phyloP scores from a whole-genome alignment of 2,797 vertebrate genomes.

The Chloroceryle inda region DNA sequence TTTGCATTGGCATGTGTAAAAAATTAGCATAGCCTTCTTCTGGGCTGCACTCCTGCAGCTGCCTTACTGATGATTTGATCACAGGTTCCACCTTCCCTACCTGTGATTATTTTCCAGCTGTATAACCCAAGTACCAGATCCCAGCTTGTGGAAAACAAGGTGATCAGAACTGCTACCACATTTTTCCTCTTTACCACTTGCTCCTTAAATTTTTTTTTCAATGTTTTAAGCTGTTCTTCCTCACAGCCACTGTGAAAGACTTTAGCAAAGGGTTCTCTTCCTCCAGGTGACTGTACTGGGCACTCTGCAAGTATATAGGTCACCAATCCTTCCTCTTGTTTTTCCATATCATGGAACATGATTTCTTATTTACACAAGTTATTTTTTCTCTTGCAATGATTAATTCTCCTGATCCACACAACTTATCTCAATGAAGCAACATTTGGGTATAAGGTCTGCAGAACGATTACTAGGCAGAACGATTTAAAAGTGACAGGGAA shows the following conservation, averaged over 20 bases:
- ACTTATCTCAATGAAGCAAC: not conserved
- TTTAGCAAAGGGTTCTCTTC: not conserved
- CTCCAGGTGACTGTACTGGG: not conserved
- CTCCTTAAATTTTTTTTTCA: not conserved
- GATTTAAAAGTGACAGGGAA: not conserved
- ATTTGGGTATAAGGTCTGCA: not conserved
- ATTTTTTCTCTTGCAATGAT: not conserved
- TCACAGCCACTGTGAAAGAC: not conserved
- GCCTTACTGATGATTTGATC: not conserved
- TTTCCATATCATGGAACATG: not conserved
- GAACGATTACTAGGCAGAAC: not conserved
- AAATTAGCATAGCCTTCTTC: not conserved
- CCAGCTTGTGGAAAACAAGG: not conserved
- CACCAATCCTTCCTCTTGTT: not conserved
- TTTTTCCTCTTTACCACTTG: not conserved
- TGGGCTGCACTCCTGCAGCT: not conserved
- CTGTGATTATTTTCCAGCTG: not conserved
- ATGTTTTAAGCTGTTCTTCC: not conserved
- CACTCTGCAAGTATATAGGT: not conserved
- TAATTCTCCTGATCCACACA: not conserved
- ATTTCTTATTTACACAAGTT: not conserved
- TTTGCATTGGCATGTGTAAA: not conserved
- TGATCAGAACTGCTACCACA: not conserved
- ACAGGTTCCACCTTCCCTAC: not conserved
- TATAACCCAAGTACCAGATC: not conserved